Evolutionary conservation across 2,888 invertebrate species (phyloP).

Genomic region (Hylaea fasciaria): DNA sequence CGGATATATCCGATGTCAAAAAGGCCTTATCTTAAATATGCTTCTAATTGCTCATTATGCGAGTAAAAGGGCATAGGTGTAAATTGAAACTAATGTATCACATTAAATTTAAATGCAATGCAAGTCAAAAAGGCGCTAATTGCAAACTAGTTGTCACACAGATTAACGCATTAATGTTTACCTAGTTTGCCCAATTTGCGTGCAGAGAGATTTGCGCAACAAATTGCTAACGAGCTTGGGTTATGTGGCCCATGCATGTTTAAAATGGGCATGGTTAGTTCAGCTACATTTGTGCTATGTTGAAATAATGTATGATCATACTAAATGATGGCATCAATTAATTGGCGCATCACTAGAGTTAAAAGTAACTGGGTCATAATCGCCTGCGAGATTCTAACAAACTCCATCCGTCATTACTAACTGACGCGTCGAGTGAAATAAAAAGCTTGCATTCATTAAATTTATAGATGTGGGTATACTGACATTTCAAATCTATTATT

Average conservation of each 20-base stretch:
- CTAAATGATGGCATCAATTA: neutral
- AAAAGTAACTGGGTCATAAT: too few relatives aligned
- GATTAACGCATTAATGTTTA: constrained; percentile 8
- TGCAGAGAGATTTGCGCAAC: constrained; percentile 22
- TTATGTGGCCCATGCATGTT: constrained; percentile 20
- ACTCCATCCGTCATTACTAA: too few relatives aligned
- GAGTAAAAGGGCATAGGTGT: too few relatives aligned
- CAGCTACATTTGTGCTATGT: neutral
- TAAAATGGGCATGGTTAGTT: constrained; percentile 4
- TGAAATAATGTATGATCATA: neutral
- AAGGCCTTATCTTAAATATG: neutral
- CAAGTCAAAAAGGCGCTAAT: constrained; percentile 9
- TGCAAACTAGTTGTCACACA: constrained; percentile 5
- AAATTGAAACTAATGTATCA: neutral
- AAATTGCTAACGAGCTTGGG: constrained; percentile 22
- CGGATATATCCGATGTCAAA: too few relatives aligned
- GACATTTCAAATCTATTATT: too few relatives aligned
- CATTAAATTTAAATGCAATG: neutral
- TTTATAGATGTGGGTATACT: too few relatives aligned
- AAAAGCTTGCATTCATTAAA: too few relatives aligned
- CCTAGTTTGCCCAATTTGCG: constrained; percentile 22
- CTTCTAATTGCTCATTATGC: too few relatives aligned
- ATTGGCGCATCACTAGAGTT: too few relatives aligned
- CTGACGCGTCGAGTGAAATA: too few relatives aligned
- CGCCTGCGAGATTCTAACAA: too few relatives aligned